Base-by-base conservation (phyloP, 2,888 invertebrate genomes). In the Morpho achilles region DNA sequence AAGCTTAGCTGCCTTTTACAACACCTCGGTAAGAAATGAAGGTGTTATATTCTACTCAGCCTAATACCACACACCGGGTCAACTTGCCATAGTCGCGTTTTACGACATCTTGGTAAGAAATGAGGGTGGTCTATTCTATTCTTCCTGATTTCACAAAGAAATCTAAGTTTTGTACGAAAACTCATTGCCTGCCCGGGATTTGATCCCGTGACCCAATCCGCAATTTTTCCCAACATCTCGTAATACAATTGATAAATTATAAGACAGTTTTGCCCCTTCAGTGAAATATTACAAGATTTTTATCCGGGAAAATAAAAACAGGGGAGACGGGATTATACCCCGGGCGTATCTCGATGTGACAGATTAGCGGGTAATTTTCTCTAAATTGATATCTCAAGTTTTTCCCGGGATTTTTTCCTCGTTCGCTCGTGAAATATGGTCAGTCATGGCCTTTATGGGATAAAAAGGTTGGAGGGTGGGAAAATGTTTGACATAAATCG, bases 371-470 rank as follows among this genome's bases (percentile, higher is more conserved):
- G 87, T 89, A 88, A 90, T 89, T 86, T 84, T 80, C 73, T 70
- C 81, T 75, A 88, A 90, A 89, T 90, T 87, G 89, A 88, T 90
- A 89, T 88, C 87, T 86, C 82, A 77, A 82, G 82, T 73, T 77
- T 79, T 76, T 72, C 67, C 70, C 8, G 41, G 46, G 47, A 16
- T 54, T 72, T 71, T 72, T 72, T 76, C 72, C 67, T 65, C 68
- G 41, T 70, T 71, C 67, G 61, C 56, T 58, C 56, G 50, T 80
- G 78, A 77, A 76, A 82, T 78, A 84, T 84, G 80, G 82, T 78
- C 73, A 80, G 83, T 86, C 85, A 83, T 77, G 76, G 73, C 62
- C 65, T 69, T 73, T 76, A 79, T 76, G 71, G 68, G 67, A 70
- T 71, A 74, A 68, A 63, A 67, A 67, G 65, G 64, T 59, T 67